phyloP scores from a whole-genome alignment of 1,140 invertebrate genomes.

The Heliconius congener region DNA sequence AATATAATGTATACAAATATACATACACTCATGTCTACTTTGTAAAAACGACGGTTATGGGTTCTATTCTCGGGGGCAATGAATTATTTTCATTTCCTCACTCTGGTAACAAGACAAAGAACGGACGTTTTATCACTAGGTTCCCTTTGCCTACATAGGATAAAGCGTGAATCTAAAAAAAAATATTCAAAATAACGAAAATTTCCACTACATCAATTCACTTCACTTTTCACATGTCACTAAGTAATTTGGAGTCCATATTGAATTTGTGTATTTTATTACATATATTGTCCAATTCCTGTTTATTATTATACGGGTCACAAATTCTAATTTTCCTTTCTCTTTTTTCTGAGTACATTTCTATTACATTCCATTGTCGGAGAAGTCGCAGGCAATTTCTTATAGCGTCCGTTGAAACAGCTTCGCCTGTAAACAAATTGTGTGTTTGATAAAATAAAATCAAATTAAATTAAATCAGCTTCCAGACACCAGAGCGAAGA shows the following conservation, averaged over 20 bases:
- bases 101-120: too few species aligned
- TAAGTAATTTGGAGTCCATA: conserved; percentile 55
- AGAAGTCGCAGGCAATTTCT: conserved; percentile 90
- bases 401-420: conserved; percentile 90
- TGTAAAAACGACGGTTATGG: too few species aligned
- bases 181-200: neutral
- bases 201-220: conserved; percentile 24
- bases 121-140: too few species aligned
- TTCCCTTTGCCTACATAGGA: neutral
- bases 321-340: conserved; percentile 47
- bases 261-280: conserved; percentile 59
- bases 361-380: conserved; percentile 89
- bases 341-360: conserved; percentile 84
- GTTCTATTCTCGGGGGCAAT: too few species aligned
- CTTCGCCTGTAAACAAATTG: conserved; percentile 85
- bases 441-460: too few species aligned
- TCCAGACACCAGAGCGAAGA: too few species aligned
- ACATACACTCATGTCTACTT: too few species aligned
- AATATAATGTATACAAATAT: too few species aligned
- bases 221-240: conserved; percentile 31
- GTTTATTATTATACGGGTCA: conserved; percentile 48
- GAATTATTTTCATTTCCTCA: too few species aligned
- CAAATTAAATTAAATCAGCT: too few species aligned
- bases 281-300: conserved; percentile 44
- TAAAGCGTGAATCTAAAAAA: too few species aligned